Percentiles rank a stretch among this genome's conserved stretches.
These are phyloP conservation scores for Procavia capensis DNA, from an alignment of 2,113 vertebrate species.

Conservation along the genomic window DNA sequence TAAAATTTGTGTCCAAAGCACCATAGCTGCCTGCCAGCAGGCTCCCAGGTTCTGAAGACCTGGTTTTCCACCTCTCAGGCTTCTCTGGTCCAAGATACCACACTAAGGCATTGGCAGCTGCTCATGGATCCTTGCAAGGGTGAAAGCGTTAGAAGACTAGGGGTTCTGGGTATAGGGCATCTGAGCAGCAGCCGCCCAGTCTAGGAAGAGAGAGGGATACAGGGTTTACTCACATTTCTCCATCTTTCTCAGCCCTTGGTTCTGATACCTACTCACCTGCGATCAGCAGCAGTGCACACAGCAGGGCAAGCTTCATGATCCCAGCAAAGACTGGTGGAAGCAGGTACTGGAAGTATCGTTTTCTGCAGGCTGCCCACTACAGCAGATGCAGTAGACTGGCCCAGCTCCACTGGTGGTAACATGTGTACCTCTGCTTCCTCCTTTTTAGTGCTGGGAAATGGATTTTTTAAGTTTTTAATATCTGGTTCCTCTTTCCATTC, in stretches of 20 bases:
- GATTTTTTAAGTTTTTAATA: background rate
- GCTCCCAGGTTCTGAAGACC: background rate
- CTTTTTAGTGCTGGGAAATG: background rate
- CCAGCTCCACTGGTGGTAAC: background rate
- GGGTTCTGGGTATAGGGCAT: background rate
- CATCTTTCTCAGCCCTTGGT: background rate
- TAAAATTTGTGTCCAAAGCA: no score
- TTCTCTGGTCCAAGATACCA: background rate
- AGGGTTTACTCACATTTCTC: accelerated
- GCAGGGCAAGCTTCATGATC: constrained; percentile 60
- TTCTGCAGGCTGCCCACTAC: background rate
- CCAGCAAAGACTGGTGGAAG: background rate
- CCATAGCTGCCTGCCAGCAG: background rate
- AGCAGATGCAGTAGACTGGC: background rate
- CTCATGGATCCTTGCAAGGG: background rate
- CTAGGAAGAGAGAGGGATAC: background rate
- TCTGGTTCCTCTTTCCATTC: background rate
- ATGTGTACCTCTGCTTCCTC: background rate
- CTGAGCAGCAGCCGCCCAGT: background rate
- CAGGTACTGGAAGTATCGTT: background rate
- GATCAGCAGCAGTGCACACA: constrained; percentile 40
- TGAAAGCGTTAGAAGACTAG: background rate
- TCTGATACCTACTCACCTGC: constrained; percentile 64
- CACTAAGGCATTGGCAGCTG: background rate
- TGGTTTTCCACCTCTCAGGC: background rate